Base-by-base conservation (phyloP, 2,113 vertebrate genomes). In the Tor tambroides region DNA sequence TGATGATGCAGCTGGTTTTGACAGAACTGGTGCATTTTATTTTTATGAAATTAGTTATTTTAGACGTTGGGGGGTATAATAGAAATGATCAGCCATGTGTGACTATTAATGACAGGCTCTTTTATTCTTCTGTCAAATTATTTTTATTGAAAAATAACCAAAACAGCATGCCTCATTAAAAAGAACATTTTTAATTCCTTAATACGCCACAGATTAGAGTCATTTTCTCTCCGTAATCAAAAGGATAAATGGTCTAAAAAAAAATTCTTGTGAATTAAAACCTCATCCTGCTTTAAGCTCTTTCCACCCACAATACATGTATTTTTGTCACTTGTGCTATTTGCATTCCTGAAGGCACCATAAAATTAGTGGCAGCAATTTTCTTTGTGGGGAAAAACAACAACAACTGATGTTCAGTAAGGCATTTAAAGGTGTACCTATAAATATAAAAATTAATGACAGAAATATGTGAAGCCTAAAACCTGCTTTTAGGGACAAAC, bases 251-350 rank as follows among this genome's bases (percentile, higher is more conserved):
- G 43, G 81, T 76, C 85, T 82, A 78, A 85, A 85, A 85, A 41
- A 23, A 38, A 74, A 82, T 75, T 80, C 77, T 63, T 32, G 28
- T 69, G 78, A 89, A 78, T 77, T 69, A n/a, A 77, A 85, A 59
- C 63, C 82, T 51, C 46, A 85, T 59, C 51, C 35, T 63, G 79
- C 83, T 77, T 51, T 41, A 69, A 85, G 72, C 56, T 80, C 85
- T 80, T 86, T 88, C 82, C 87, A 23, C 88, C 85, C 87, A 86
- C 86, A 54, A 79, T 86, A 84, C 61, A 72, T 88, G 86, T 86
- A 87, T 89, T 91, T 89, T 83, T 82, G 78, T 84, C 75, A 59
- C 87, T 85, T 77, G 65, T 84, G 67, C 59, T 6, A 87, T 89
- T 83, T 87, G 85, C 85, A 86, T 88, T 87, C 84, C 69, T 83